Evolutionary conservation across 2,888 invertebrate species (phyloP).

Genomic region (Aplocera efformata): DNA sequence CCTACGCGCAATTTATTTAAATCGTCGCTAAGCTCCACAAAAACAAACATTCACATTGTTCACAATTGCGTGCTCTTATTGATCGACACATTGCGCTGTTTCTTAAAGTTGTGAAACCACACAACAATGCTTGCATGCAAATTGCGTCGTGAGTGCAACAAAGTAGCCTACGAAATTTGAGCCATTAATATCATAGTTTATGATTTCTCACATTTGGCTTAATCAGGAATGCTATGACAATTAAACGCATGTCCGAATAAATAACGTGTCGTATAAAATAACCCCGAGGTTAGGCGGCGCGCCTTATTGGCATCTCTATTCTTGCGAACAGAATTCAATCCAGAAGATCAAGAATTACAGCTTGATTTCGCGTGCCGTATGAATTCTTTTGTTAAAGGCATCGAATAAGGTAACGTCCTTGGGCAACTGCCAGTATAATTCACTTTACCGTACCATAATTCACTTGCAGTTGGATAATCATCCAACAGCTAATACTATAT

Average conservation of each 20-base stretch:
- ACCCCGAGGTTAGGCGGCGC: conserved; percentile 49
- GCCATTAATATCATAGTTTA: conserved; percentile 35
- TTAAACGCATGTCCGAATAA: conserved; percentile 38
- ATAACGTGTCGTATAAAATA: conserved; percentile 34
- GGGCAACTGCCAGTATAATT: conserved; percentile 22
- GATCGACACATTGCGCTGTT: conserved; percentile 34
- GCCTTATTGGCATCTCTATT: conserved; percentile 37
- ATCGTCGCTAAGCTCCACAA: conserved; percentile 24
- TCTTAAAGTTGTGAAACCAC: conserved; percentile 45
- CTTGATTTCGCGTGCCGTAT: conserved; percentile 24
- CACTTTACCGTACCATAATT: too few relatives aligned
- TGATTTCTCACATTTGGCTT: conserved; percentile 18
- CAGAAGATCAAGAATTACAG: conserved; percentile 29
- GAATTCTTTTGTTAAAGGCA: conserved; percentile 26
- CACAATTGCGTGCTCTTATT: conserved; percentile 28
- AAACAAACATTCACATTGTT: conserved; percentile 31
- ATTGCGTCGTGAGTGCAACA: conserved; percentile 42
- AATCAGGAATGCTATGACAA: conserved; percentile 22
- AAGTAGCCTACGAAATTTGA: conserved; percentile 39
- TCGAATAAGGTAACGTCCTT: conserved; percentile 42
- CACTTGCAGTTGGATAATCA: conserved; percentile 7
- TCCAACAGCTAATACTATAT: neutral
- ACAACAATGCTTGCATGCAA: conserved; percentile 58
- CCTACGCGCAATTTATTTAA: conserved; percentile 23
- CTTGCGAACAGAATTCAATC: conserved; percentile 24